Conservation (phyloP, 1,140 invertebrate species). For the Mycetomoellerius zeteki region DNA sequence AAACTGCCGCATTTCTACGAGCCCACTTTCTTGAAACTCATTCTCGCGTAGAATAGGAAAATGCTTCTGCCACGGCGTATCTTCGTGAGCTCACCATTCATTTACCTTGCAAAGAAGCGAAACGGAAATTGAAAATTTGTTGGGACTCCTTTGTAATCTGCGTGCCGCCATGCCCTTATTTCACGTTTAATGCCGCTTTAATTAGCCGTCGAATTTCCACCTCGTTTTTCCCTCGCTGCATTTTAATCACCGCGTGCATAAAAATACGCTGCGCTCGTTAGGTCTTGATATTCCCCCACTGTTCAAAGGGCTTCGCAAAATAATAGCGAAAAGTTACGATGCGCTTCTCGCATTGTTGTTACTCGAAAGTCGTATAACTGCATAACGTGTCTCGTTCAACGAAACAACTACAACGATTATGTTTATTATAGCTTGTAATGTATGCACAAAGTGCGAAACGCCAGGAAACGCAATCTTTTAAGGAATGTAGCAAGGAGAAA, state of each 20-base stretch:
- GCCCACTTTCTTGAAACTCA: slow-evolving; percentile 11
- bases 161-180: neutral
- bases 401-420: slow-evolving; percentile 22
- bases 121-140: slow-evolving; percentile 60
- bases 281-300: neutral
- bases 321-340: neutral
- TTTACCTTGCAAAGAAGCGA: slow-evolving; percentile 41
- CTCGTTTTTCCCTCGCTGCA: slow-evolving; percentile 32
- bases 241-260: slow-evolving; percentile 55
- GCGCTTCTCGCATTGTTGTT: slow-evolving; percentile 2
- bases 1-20: slow-evolving; percentile 10
- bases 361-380: slow-evolving; percentile 14
- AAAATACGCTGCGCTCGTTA: slow-evolving; percentile 30
- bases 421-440: neutral
- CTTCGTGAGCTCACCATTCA: slow-evolving; percentile 39
- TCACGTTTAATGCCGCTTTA: slow-evolving; percentile 57
- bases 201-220: slow-evolving; percentile 61
- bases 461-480: neutral
- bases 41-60: slow-evolving; percentile 22
- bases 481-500: neutral
- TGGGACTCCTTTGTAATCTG: slow-evolving; percentile 51
- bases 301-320: slow-evolving; percentile 41
- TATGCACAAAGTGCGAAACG: neutral
- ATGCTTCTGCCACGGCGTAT: neutral
- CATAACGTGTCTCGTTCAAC: slow-evolving; percentile 31